phyloP scores from a whole-genome alignment of 2,888 invertebrate genomes.

The Leptopilina syphax region DNA sequence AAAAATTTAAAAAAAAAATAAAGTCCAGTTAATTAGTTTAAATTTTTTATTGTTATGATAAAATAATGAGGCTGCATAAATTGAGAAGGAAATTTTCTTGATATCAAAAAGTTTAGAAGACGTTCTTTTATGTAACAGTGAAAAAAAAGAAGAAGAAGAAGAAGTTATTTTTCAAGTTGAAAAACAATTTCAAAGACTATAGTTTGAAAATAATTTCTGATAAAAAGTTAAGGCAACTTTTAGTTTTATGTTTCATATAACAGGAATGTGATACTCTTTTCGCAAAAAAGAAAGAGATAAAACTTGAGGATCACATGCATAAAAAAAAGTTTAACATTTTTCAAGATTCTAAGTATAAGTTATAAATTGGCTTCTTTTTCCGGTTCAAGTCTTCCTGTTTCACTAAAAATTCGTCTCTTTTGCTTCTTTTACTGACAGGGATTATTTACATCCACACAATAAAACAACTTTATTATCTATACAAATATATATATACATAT shows the following conservation, averaged over 20 bases:
- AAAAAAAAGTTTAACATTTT: neutral
- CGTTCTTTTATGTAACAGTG: no score
- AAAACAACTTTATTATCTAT: no score
- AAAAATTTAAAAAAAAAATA: no score
- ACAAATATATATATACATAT: no score
- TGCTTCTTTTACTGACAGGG: neutral
- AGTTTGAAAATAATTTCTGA: neutral
- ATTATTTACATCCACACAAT: no score
- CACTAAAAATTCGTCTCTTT: neutral
- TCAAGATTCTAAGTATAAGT: neutral
- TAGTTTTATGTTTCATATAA: conserved; percentile 15
- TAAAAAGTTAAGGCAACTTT: conserved; percentile 1
- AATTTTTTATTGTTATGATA: no score
- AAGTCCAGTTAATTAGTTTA: no score
- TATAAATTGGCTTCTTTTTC: neutral
- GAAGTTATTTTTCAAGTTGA: neutral
- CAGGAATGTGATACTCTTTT: neutral
- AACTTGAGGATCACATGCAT: neutral
- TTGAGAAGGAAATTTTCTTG: no score
- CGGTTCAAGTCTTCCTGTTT: neutral
- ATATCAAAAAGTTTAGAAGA: no score
- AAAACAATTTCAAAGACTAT: neutral
- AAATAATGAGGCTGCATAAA: no score
- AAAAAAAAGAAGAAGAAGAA: no score
- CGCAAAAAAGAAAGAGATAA: neutral